phyloP scores from a whole-genome alignment of 2,113 vertebrate species.

The Procavia capensis region DNA sequence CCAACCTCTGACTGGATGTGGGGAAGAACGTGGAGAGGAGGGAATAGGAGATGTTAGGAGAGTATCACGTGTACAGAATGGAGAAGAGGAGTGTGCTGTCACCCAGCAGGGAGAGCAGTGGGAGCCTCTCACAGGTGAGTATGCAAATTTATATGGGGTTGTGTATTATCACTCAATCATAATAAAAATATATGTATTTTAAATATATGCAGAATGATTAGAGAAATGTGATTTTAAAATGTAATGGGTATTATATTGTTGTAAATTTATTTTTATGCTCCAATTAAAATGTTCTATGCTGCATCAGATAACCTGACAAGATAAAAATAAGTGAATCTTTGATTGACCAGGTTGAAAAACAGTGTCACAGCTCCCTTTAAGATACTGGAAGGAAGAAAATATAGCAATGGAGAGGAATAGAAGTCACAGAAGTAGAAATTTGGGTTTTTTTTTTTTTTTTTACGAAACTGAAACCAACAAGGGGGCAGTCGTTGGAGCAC shows the following conservation, averaged over 20 bases:
- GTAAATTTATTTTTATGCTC: neutral
- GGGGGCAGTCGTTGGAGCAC: neutral
- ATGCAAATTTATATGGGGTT: no score
- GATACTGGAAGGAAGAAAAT: neutral
- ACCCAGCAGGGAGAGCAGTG: no score
- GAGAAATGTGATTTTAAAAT: neutral
- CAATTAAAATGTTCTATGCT: neutral
- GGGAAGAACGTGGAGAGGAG: no score
- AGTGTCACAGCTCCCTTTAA: neutral
- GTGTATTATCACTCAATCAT: no score
- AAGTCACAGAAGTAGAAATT: neutral
- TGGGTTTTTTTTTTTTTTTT: neutral
- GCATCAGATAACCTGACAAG: conserved; percentile 1
- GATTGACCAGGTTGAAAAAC: neutral
- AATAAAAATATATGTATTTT: no score
- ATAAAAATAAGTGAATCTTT: neutral
- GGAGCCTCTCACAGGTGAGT: no score
- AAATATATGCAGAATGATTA: no score
- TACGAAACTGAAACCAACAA: neutral
- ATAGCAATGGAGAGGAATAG: neutral
- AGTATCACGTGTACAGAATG: no score
- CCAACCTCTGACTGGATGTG: no score
- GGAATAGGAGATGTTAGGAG: no score
- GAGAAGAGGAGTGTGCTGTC: no score
- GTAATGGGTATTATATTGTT: conserved; percentile 32